These are phyloP conservation scores for Phymorhynchus buccinoides DNA, from an alignment of 1,140 invertebrate species.

Conservation along the genomic window DNA sequence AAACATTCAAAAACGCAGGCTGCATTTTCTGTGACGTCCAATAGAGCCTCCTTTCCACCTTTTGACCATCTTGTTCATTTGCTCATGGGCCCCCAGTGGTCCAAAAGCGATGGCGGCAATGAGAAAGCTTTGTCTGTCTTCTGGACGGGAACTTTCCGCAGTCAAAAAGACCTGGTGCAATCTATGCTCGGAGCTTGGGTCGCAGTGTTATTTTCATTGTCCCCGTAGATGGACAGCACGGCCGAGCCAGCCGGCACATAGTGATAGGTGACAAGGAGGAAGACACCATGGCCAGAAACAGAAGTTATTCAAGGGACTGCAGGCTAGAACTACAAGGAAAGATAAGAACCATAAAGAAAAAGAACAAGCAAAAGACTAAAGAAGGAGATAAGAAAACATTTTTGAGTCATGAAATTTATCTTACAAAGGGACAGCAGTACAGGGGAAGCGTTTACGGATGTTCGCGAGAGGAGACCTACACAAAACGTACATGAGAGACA, in stretches of 20 bases:
- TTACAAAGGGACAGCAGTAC: too few species aligned
- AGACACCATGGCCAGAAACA: slow-evolving; percentile 36
- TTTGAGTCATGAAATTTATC: too few species aligned
- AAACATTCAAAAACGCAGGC: not conserved
- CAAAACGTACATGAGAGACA: too few species aligned
- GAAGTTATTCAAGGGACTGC: not conserved
- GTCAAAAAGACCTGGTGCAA: not conserved
- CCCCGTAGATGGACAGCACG: slow-evolving; percentile 49
- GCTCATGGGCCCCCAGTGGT: slow-evolving; percentile 60
- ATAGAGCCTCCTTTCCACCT: slow-evolving; percentile 49
- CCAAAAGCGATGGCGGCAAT: slow-evolving; percentile 47
- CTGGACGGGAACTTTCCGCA: not conserved
- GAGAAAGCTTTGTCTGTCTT: not conserved
- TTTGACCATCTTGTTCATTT: slow-evolving; percentile 56
- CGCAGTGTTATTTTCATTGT: slow-evolving; percentile 28
- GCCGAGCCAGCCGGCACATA: slow-evolving; percentile 55
- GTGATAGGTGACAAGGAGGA: too few species aligned
- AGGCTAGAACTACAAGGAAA: too few species aligned
- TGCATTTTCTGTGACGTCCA: not conserved
- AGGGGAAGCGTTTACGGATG: not conserved
- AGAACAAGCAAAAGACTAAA: too few species aligned
- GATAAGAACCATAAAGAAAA: too few species aligned
- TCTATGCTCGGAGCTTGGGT: not conserved
- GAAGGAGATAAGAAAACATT: too few species aligned
- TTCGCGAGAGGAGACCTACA: too few species aligned